Evolutionary conservation across 2,888 invertebrate species (phyloP), one percentile per base, ranked within the genome.

Genomic region (Alsophila aescularia): DNA sequence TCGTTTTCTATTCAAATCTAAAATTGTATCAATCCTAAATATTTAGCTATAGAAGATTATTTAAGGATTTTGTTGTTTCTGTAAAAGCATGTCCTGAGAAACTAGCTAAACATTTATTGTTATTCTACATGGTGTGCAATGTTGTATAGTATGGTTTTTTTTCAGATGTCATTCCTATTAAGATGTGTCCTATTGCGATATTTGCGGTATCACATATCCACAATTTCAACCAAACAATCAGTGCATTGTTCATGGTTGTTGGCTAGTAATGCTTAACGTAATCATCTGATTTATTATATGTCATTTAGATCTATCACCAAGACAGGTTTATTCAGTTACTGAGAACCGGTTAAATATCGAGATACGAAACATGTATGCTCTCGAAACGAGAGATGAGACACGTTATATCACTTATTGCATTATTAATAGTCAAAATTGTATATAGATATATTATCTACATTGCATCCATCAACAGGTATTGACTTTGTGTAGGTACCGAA

Each of bases 261-360:
- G n/a, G n/a, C n/a, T 29, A 29, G 29, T 29, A 29, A 16, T 9
- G 2, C 9, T 27, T 40, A 13, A 27, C 14, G 12, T 14, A 8
- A 37, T 18, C 40, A 14, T 0, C 0, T 14, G 1, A 2, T 1
- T 3, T 29, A 29, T 10, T 15, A 5, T n/a, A 29, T 8, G 29
- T 29, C 14, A 13, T 16, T 18, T 18, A 15, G 9, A 36, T 10
- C 16, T n/a, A n/a, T n/a, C n/a, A n/a, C n/a, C n/a, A n/a, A n/a
- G n/a, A n/a, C n/a, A n/a, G n/a, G n/a, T n/a, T n/a, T n/a, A n/a
- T n/a, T 42, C 35, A 41, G 35, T 47, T 21, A 31, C 42, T 18
- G 14, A 15, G 32, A 29, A 53, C 53, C 37, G 53, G 53, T 43
- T 53, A 13, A 16, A 29, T 9, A 37, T 36, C 31, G 29, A 18